These are phyloP conservation scores for Drosophila chauvacae DNA, from an alignment of 1,140 invertebrate species.

Conservation along the genomic window DNA sequence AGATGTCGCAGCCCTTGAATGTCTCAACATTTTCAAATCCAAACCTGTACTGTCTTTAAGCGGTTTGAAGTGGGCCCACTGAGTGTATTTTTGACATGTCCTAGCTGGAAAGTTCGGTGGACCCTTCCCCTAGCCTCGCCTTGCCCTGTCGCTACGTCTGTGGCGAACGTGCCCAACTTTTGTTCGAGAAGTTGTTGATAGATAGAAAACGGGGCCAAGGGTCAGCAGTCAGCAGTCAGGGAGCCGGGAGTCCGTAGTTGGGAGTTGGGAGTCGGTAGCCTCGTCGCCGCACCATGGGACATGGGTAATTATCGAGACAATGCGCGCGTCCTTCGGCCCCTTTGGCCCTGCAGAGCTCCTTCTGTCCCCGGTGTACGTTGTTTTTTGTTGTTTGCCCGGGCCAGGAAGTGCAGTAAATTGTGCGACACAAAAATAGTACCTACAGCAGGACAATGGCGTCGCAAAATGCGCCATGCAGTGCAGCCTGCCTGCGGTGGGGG, in stretches of 20 bases:
- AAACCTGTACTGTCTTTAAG: conserved; percentile 33
- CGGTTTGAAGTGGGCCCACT: conserved; percentile 31
- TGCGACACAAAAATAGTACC: conserved; percentile 78
- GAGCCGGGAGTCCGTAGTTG: conserved; percentile 4
- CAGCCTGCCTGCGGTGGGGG: conserved; percentile 15
- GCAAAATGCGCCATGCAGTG: conserved; percentile 74
- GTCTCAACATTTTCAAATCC: conserved; percentile 27
- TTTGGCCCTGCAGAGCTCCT: conserved; percentile 2
- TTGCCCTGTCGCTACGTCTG: conserved; percentile 38
- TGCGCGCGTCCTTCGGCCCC: conserved; percentile 37
- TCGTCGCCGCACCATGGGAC: conserved; percentile 53
- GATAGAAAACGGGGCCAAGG: conserved; percentile 63
- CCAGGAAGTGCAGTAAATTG: conserved; percentile 77
- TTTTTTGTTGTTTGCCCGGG: conserved; percentile 55
- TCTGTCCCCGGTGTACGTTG: conserved; percentile 33
- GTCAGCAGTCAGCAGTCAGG: conserved; percentile 35
- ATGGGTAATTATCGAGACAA: conserved; percentile 79
- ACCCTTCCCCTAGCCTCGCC: neutral
- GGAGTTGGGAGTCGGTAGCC: conserved; percentile 21
- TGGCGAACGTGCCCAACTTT: conserved; percentile 59
- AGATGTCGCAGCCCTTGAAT: conserved; percentile 39
- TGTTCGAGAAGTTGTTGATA: conserved; percentile 67
- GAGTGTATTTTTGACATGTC: conserved; percentile 49
- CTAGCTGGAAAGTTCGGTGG: conserved; percentile 26
- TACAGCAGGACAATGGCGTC: conserved; percentile 71